Percentiles rank a stretch among this genome's conserved stretches.
Conservation (phyloP, 2,888 invertebrate genomes). For the Eremobia ochroleuca region DNA sequence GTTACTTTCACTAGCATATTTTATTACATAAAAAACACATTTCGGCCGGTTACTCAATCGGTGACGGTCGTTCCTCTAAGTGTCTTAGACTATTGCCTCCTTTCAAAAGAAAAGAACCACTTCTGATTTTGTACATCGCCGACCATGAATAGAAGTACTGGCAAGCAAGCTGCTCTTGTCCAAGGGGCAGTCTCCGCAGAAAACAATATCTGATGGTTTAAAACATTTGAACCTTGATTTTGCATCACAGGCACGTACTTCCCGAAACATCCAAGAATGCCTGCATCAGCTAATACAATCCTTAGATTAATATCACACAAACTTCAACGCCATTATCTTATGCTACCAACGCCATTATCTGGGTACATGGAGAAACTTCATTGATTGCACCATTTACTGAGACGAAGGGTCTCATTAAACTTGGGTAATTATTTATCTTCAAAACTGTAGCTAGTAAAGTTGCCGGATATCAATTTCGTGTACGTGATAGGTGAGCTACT, state of each 20-base stretch:
- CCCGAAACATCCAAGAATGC: background rate
- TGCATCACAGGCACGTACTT: background rate
- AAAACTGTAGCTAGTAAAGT: conserved; percentile 56
- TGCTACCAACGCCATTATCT: too few relatives aligned
- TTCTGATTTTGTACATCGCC: background rate
- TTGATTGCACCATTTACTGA: conserved; percentile 62
- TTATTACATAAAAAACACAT: too few relatives aligned
- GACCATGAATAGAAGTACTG: background rate
- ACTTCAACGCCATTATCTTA: conserved; percentile 46
- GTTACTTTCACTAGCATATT: too few relatives aligned
- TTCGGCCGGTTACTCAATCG: too few relatives aligned
- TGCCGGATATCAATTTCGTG: conserved; percentile 59
- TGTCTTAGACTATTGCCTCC: too few relatives aligned
- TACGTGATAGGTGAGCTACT: conserved; percentile 56
- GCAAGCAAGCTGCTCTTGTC: background rate
- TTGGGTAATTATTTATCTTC: conserved; percentile 67
- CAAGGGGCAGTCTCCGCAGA: too few relatives aligned
- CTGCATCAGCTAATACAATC: conserved; percentile 33
- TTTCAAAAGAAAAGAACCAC: background rate
- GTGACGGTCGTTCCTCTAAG: too few relatives aligned
- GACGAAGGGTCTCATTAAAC: conserved; percentile 65
- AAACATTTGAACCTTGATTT: too few relatives aligned
- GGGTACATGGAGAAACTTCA: conserved; percentile 57
- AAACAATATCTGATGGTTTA: too few relatives aligned
- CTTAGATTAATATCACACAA: conserved; percentile 42